These are phyloP conservation scores for Corbicula japonica DNA, from an alignment of 2,888 invertebrate species.

Conservation along the genomic window DNA sequence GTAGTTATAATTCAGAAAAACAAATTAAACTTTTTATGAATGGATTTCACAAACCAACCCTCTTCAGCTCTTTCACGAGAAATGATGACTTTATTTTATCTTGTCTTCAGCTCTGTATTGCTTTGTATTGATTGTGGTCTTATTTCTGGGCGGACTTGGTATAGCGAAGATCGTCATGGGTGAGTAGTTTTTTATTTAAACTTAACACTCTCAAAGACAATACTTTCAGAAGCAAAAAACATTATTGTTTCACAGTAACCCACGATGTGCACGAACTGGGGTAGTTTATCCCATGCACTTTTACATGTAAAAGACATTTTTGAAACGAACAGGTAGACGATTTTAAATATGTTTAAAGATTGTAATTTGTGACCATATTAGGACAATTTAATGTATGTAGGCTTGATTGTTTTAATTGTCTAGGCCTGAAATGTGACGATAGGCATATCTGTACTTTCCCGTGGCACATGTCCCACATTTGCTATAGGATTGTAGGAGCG, in stretches of 20 bases:
- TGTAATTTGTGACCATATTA: too few relatives aligned
- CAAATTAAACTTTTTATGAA: background rate
- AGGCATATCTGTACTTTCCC: too few relatives aligned
- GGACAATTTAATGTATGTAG: too few relatives aligned
- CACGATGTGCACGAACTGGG: too few relatives aligned
- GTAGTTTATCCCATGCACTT: background rate
- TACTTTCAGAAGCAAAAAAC: too few relatives aligned
- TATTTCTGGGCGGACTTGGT: slow-evolving; percentile 41
- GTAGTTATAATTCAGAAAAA: slow-evolving; percentile 1
- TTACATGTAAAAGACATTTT: background rate
- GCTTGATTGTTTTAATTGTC: too few relatives aligned
- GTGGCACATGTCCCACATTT: too few relatives aligned
- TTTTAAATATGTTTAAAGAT: background rate
- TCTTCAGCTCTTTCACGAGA: background rate
- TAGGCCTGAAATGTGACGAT: too few relatives aligned
- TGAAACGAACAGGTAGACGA: background rate
- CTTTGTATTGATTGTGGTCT: slow-evolving; percentile 18
- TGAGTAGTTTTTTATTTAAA: slow-evolving; percentile 6
- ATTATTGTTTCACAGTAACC: too few relatives aligned
- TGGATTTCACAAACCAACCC: background rate
- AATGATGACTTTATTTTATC: background rate
- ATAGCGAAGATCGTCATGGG: slow-evolving; percentile 58
- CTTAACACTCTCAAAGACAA: too few relatives aligned
- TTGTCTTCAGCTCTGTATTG: slow-evolving; percentile 40
- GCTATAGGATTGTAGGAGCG: too few relatives aligned